Base-by-base conservation (phyloP, 2,113 vertebrate species). In the Zosterops borbonicus region DNA sequence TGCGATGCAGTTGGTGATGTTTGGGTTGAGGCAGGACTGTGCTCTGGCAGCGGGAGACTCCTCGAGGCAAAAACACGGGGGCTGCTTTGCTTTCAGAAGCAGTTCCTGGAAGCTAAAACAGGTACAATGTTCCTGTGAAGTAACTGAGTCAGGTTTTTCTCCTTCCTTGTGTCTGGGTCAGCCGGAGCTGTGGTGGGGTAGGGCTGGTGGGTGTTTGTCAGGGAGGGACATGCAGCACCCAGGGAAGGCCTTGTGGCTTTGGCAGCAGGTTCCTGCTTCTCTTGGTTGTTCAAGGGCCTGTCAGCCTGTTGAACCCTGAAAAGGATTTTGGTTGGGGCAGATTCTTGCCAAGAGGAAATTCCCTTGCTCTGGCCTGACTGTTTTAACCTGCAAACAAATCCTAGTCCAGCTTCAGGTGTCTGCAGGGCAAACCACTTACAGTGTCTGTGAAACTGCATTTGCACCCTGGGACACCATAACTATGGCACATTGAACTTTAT, bases 271-370 rank as follows among this genome's bases (percentile, higher is more conserved):
- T 64, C 53, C 21, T 22, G n/a, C 73, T 58, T 33, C 31, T 9
- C 35, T 2, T 9, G 88, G 60, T 16, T 42, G 76, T 12, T 6
- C 8, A 14, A 60, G 41, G 59, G n/a, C 59, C 37, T 62, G 33
- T 3, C 65, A 59, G 37, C 47, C 46, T 49, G 1, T 0, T 14
- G 31, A 41, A 8, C 42, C 42, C 52, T 2, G 1, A 6, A 1
- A 29, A 55, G 31, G 33, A 6, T 15, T 76, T 60, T 1, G 2
- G 10, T 31, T 20, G 7, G 28, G 44, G 64, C 46, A 47, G 62
- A 3, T 74, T 64, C 50, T 12, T 35, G 58, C 33, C 6, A 33
- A 84, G 22, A 37, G 24, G 64, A 60, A 33, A 60, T 46, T 17
- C 42, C 62, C 53, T 44, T 41, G 50, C 74, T 39, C 12, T 35